phyloP scores from a whole-genome alignment of 1,140 invertebrate genomes.

The Diploscapter pachys region DNA sequence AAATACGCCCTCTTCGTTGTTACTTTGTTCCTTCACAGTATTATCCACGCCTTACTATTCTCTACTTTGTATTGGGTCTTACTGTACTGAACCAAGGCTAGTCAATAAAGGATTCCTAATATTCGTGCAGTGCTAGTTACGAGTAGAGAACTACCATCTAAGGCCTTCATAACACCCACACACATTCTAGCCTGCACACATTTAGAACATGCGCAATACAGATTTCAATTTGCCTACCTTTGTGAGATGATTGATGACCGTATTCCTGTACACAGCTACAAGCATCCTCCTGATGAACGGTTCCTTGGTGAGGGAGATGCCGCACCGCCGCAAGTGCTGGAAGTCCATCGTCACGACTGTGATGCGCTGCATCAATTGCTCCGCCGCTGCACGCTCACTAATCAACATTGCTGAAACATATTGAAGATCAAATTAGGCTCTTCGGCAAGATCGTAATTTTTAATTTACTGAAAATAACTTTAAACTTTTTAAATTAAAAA shows the following conservation, averaged over 20 bases:
- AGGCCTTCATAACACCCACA: too few relatives aligned
- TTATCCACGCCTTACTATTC: too few relatives aligned
- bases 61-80: too few relatives aligned
- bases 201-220: neutral
- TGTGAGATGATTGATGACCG: conserved; percentile 38
- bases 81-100: too few relatives aligned
- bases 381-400: conserved; percentile 44
- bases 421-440: neutral
- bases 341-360: conserved; percentile 51
- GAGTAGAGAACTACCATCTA: too few relatives aligned
- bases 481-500: conserved; percentile 20
- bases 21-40: too few relatives aligned
- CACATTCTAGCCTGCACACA: too few relatives aligned
- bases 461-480: too few relatives aligned
- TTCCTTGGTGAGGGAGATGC: conserved; percentile 52
- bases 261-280: conserved; percentile 46
- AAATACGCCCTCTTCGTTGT: too few relatives aligned
- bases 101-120: too few relatives aligned
- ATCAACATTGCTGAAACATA: conserved; percentile 41
- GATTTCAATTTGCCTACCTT: conserved; percentile 23
- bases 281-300: conserved; percentile 58
- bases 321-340: conserved; percentile 32
- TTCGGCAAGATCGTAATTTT: conserved; percentile 25
- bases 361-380: conserved; percentile 43
- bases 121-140: too few relatives aligned